phyloP scores from a whole-genome alignment of 2,113 vertebrate genomes.

The Xyrauchen texanus region DNA sequence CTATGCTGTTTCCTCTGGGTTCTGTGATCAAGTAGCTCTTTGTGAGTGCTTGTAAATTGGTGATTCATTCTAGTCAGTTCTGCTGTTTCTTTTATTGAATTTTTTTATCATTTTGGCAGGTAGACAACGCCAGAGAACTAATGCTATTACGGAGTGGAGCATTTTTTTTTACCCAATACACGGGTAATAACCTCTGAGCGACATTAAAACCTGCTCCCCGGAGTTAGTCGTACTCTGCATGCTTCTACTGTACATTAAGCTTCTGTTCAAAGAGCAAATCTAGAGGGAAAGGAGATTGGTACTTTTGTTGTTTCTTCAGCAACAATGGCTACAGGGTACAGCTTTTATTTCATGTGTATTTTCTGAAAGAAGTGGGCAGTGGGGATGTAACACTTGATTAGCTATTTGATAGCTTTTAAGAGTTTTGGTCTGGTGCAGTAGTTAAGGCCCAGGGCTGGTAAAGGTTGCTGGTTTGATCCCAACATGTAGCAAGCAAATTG shows the following conservation, averaged over 20 bases:
- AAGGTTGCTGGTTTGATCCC: conserved; percentile 22
- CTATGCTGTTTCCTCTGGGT: conserved; percentile 20
- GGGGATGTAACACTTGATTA: neutral
- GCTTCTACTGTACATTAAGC: neutral
- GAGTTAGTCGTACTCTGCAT: conserved; percentile 16
- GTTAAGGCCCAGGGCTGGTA: neutral
- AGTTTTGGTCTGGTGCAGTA: neutral
- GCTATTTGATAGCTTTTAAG: neutral
- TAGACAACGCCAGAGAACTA: conserved; percentile 35
- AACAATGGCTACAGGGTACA: neutral
- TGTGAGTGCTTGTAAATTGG: conserved; percentile 51
- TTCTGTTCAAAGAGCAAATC: conserved; percentile 7
- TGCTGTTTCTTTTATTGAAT: neutral
- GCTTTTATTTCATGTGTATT: neutral
- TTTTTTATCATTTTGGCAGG: conserved; percentile 35
- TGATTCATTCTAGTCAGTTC: conserved; percentile 42
- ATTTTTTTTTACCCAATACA: conserved; percentile 35
- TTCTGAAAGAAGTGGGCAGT: neutral
- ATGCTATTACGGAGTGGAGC: conserved; percentile 38
- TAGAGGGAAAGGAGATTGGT: neutral
- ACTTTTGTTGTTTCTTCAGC: neutral
- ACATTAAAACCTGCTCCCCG: conserved; percentile 11
- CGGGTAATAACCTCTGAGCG: conserved; percentile 38
- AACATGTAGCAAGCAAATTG: neutral
- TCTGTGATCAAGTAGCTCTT: conserved; percentile 31